These are phyloP conservation scores for Sinocyclocheilus anshuiensis DNA, from an alignment of 2,113 vertebrate species.

Conservation along the genomic window DNA sequence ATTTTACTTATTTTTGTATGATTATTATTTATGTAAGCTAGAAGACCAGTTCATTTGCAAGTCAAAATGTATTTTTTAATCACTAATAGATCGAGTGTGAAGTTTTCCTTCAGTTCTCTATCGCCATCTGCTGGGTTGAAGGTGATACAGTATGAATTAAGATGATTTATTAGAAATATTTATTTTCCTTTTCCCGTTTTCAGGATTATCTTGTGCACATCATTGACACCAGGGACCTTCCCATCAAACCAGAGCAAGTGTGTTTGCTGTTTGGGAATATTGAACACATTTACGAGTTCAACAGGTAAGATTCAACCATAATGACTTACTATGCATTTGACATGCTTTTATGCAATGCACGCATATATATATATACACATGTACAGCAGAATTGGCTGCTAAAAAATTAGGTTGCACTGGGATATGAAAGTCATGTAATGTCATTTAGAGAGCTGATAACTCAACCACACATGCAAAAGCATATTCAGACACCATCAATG, in stretches of 20 bases:
- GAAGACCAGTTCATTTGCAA: background rate
- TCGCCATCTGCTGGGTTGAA: background rate
- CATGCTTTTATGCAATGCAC: background rate
- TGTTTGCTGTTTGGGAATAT: slow-evolving; percentile 94
- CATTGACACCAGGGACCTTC: slow-evolving; percentile 84
- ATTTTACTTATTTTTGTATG: no score
- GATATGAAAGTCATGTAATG: background rate
- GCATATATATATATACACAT: no score
- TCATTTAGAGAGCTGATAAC: background rate
- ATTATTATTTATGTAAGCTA: background rate
- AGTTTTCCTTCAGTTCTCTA: background rate
- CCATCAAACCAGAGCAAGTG: slow-evolving; percentile 90
- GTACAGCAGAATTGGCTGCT: background rate
- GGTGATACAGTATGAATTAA: background rate
- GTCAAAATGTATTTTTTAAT: background rate
- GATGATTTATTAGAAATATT: background rate
- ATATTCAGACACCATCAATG: background rate
- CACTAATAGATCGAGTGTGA: background rate
- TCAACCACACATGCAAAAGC: background rate
- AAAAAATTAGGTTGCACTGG: no score
- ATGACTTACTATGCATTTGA: background rate
- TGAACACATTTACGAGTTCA: slow-evolving; percentile 94
- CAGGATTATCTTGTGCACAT: slow-evolving; percentile 95
- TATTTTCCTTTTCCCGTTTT: background rate
- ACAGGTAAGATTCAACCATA: slow-evolving; percentile 79